Evolutionary conservation across 2,113 vertebrate species (phyloP).

Genomic region (Psammodynastes pulverulentus): DNA sequence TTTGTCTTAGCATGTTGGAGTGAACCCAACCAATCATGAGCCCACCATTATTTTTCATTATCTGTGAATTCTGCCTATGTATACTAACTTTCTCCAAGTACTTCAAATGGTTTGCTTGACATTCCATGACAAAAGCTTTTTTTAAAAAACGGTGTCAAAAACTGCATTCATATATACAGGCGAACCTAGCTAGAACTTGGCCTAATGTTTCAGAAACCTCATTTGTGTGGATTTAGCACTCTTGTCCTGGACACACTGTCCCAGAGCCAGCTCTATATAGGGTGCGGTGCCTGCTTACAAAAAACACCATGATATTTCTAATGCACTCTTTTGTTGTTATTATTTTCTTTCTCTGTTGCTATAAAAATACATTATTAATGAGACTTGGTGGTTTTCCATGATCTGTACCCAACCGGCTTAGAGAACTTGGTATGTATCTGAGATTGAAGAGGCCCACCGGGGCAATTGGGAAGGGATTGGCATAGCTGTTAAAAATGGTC

Average conservation of each 20-base stretch:
- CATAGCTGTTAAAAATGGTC: slow-evolving; percentile 19
- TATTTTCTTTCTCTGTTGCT: not conserved
- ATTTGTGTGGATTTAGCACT: not conserved
- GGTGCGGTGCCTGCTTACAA: not conserved
- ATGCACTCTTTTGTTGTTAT: not conserved
- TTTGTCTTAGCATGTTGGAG: not conserved
- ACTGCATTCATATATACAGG: not conserved
- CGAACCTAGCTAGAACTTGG: not conserved
- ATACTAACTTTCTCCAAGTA: not conserved
- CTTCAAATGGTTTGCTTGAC: not conserved
- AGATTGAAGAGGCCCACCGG: slow-evolving; percentile 24
- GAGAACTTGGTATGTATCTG: slow-evolving; percentile 9
- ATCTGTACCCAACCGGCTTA: not conserved
- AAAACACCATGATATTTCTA: not conserved
- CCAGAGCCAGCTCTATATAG: not conserved
- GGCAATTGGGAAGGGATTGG: slow-evolving; percentile 18
- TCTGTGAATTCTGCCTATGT: not conserved
- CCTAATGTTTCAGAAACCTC: not conserved
- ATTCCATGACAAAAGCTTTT: not conserved
- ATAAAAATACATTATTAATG: slow-evolving; percentile 32
- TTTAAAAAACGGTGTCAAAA: not conserved
- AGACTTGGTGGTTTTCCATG: not conserved
- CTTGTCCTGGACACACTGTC: not conserved
- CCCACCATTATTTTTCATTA: not conserved
- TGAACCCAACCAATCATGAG: not conserved